These are phyloP conservation scores for Bombus breviceps DNA, from an alignment of 1,140 invertebrate genomes.

Conservation along the genomic window DNA sequence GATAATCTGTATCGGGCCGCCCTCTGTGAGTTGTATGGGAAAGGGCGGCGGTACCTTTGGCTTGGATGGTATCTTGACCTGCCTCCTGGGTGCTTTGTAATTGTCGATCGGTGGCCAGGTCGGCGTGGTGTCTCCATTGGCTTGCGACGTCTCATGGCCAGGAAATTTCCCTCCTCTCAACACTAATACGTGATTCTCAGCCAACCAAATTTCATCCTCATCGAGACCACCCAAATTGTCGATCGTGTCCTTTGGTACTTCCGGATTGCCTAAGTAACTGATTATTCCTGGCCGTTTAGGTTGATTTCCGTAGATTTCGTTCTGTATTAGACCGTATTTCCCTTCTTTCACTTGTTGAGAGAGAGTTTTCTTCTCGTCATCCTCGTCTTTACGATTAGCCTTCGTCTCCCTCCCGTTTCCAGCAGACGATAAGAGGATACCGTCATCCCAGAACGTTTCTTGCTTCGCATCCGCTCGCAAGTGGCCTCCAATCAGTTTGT, in stretches of 20 bases:
- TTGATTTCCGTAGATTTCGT: conserved; percentile 88
- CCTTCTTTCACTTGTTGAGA: conserved; percentile 93
- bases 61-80: conserved; percentile 89
- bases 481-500: conserved; percentile 86
- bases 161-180: conserved; percentile 90
- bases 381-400: conserved; percentile 82
- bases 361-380: conserved; percentile 91
- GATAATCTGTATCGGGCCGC: conserved; percentile 90
- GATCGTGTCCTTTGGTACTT: conserved; percentile 90
- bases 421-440: conserved; percentile 86
- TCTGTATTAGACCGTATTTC: conserved; percentile 94
- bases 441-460: conserved; percentile 85
- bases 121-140: conserved; percentile 76
- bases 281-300: conserved; percentile 90
- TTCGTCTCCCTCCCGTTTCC: conserved; percentile 85
- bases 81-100: conserved; percentile 90
- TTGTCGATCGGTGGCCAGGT: conserved; percentile 92
- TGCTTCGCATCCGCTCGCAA: conserved; percentile 71
- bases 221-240: conserved; percentile 91
- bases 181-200: conserved; percentile 93
- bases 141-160: conserved; percentile 75
- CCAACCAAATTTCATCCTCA: conserved; percentile 93
- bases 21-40: conserved; percentile 91
- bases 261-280: conserved; percentile 90
- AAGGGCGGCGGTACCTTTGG: conserved; percentile 93